Percentiles rank a stretch among this genome's conserved stretches.
Conservation (phyloP, 2,113 vertebrate species). For the Aphyosemion australe region DNA sequence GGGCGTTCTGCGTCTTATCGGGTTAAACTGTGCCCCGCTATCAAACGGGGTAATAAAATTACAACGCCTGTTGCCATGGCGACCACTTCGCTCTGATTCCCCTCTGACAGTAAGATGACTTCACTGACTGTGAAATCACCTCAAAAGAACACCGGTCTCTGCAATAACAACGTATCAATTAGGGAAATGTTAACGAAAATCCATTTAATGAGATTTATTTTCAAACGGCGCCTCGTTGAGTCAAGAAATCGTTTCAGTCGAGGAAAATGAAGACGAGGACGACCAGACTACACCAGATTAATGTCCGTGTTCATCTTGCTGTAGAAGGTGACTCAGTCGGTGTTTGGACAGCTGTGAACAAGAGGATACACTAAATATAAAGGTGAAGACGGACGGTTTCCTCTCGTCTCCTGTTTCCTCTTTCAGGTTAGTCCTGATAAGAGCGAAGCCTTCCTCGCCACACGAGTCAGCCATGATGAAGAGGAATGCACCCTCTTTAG, state of each 20-base stretch:
- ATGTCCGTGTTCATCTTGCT: background rate
- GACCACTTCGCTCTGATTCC: slow-evolving; percentile 48
- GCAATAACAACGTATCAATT: slow-evolving; percentile 11
- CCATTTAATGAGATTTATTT: background rate
- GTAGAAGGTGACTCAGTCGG: background rate
- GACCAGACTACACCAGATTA: background rate
- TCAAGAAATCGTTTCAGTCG: background rate
- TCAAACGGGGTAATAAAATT: slow-evolving; percentile 60
- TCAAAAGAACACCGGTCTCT: slow-evolving; percentile 39
- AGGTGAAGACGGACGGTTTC: slow-evolving; percentile 52
- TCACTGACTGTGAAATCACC: slow-evolving; percentile 39
- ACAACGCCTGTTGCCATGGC: slow-evolving; percentile 70
- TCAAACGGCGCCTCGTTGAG: background rate
- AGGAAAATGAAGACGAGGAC: no score
- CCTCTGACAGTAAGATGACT: slow-evolving; percentile 42
- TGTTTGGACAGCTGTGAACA: slow-evolving; percentile 53
- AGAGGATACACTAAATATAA: slow-evolving; percentile 19
- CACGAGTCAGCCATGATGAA: slow-evolving; percentile 14
- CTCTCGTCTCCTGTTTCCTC: slow-evolving; percentile 14
- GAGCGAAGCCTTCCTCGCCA: slow-evolving; percentile 51
- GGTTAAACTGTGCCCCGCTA: slow-evolving; percentile 13
- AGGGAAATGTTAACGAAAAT: background rate
- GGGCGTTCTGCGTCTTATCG: slow-evolving; percentile 9
- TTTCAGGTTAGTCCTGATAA: slow-evolving; percentile 52
- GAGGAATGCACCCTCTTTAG: slow-evolving; percentile 2